Base-by-base conservation (phyloP, 2,113 vertebrate genomes). In the Chlamydotis undulata region DNA sequence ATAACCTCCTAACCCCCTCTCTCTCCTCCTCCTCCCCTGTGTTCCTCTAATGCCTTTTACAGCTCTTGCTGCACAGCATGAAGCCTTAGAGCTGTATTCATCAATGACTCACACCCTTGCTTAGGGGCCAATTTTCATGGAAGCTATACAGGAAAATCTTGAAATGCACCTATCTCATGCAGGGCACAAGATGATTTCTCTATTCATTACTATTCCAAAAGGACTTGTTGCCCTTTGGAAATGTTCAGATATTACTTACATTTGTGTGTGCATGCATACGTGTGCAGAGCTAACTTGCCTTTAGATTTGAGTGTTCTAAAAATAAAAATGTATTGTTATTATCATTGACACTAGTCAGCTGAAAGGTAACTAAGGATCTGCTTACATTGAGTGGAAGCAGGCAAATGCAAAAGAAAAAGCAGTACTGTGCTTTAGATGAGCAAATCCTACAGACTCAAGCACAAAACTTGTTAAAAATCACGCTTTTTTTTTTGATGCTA, bases 41-140 rank as follows among this genome's bases (percentile, higher is more conserved):
- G 94, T 97, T 97, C 96, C 96, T 96, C 96, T 97, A 97, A 97
- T 97, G 96, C 94, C 92, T 97, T 97, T 97, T 96, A 94, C 91
- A 94, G 97, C 85, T 97, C 96, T 94, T 75, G 89, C 94, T 95
- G 95, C 97, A 85, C 97, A 97, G 97, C 94, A 3, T 97, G 97
- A 96, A 97, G 92, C 96, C 91, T 89, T 87, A 95, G 93, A 97
- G 92, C 92, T 95, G 96, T 94, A 97, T 97, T 97, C 97, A 97
- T 97, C 97, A 96, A 95, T 97, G 97, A 92, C 94, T 97, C 97
- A 97, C 96, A 95, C 96, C 95, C 96, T 97, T 97, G 97, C 97
- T 95, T 97, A 97, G 96, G 96, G 97, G 96, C 97, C 96, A 97
- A 97, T 97, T 97, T 97, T 97, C 96, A 96, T 97, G 95, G 94